These are phyloP conservation scores for Xiphophorus couchianus DNA, from an alignment of 2,113 vertebrate species.

Conservation along the genomic window DNA sequence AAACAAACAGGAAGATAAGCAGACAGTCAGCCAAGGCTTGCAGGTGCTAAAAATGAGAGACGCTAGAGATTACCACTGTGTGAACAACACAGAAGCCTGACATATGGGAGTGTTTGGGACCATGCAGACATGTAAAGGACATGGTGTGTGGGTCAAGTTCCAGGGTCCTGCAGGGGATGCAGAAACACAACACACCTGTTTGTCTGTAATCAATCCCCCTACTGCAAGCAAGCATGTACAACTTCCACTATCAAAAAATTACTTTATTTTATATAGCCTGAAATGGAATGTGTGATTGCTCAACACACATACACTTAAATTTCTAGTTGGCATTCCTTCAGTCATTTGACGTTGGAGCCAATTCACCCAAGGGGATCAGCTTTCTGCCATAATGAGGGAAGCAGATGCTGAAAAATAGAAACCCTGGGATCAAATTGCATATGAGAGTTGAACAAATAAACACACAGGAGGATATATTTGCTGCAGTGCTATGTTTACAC, in stretches of 20 bases:
- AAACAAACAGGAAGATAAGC: constrained; percentile 44
- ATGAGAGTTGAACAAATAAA: constrained; percentile 23
- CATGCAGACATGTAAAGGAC: constrained; percentile 24
- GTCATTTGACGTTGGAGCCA: constrained; percentile 55
- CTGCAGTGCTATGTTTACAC: constrained; percentile 16
- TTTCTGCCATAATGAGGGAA: constrained; percentile 53
- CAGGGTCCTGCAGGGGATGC: constrained; percentile 1
- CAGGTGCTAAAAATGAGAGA: constrained; percentile 23
- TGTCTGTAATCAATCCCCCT: neutral
- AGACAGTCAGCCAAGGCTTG: constrained; percentile 23
- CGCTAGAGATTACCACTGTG: constrained; percentile 18
- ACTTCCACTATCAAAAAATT: constrained; percentile 10
- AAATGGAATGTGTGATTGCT: constrained; percentile 40
- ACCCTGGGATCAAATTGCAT: constrained; percentile 51
- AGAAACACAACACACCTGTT: constrained; percentile 25
- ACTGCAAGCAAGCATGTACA: neutral
- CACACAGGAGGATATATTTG: constrained; percentile 28
- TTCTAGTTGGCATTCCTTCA: constrained; percentile 36
- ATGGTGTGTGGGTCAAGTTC: neutral
- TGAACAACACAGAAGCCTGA: constrained; percentile 33
- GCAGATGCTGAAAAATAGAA: constrained; percentile 61
- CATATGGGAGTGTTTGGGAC: constrained; percentile 26
- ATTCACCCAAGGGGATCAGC: constrained; percentile 44
- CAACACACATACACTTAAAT: constrained; percentile 5
- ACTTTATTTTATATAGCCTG: constrained; percentile 17